phyloP scores from a whole-genome alignment of 2,888 invertebrate species.

The Drosophila demipolita region DNA sequence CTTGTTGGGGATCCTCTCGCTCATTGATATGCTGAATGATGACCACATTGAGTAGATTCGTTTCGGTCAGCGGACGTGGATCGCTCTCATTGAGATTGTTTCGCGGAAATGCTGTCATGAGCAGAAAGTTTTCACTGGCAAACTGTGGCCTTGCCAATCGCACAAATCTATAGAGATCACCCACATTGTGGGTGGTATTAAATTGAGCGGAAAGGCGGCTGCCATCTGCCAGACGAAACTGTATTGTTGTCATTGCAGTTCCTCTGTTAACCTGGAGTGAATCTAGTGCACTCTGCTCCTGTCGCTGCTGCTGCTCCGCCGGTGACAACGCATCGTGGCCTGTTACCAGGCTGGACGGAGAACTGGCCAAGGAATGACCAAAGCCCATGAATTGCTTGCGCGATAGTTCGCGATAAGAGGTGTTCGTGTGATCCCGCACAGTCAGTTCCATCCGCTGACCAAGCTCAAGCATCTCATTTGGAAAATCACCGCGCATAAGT shows the following conservation, averaged over 20 bases:
- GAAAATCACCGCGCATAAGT: constrained; percentile 64
- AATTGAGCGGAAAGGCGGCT: constrained; percentile 60
- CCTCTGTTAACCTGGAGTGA: constrained; percentile 36
- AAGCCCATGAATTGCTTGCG: constrained; percentile 63
- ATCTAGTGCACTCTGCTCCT: constrained; percentile 16
- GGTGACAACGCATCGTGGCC: neutral
- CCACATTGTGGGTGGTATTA: constrained; percentile 58
- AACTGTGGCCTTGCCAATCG: constrained; percentile 58
- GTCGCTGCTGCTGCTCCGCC: constrained; percentile 13
- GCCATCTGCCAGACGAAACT: constrained; percentile 64
- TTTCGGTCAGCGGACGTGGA: constrained; percentile 50
- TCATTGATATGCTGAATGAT: constrained; percentile 63
- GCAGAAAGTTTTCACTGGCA: constrained; percentile 36
- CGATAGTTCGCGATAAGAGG: constrained; percentile 45
- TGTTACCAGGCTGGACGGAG: neutral
- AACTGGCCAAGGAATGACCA: constrained; percentile 46
- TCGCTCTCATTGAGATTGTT: constrained; percentile 52
- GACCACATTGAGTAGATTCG: constrained; percentile 66
- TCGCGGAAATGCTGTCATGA: constrained; percentile 63
- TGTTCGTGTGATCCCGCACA: constrained; percentile 63
- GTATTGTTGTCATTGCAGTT: constrained; percentile 52
- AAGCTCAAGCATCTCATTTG: constrained; percentile 52
- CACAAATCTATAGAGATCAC: constrained; percentile 64
- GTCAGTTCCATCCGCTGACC: constrained; percentile 47
- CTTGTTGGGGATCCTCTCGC: constrained; percentile 1